Percentiles rank a stretch among this genome's conserved stretches.
Evolutionary conservation across 1,140 invertebrate genomes (phyloP).

Genomic region (Dolichoris vasculosae): DNA sequence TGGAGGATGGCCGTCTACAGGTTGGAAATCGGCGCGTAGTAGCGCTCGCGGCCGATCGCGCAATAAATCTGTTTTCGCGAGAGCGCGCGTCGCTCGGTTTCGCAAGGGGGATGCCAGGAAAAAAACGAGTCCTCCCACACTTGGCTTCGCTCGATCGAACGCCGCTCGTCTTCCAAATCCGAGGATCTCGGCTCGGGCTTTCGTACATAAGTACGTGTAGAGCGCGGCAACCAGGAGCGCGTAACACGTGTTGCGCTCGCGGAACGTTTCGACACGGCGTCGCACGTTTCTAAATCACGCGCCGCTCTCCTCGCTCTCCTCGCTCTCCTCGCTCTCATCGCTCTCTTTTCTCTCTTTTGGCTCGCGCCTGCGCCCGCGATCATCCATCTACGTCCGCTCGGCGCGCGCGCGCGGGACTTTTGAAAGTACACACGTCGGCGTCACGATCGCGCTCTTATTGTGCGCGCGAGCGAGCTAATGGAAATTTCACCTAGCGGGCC

Average conservation of each 20-base stretch:
- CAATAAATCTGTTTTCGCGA: slow-evolving; percentile 32
- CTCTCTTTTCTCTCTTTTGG: background rate
- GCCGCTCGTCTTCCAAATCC: background rate
- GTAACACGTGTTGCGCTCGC: background rate
- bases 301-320: background rate
- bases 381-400: slow-evolving; percentile 1
- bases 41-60: background rate
- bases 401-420: background rate
- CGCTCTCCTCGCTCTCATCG: background rate
- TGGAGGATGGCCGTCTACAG: background rate
- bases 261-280: background rate
- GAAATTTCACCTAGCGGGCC: background rate
- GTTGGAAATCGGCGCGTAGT: background rate
- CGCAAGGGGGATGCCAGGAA: background rate
- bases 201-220: background rate
- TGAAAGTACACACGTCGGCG: background rate
- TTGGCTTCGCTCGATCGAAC: too few relatives aligned
- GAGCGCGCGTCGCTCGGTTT: background rate
- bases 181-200: background rate
- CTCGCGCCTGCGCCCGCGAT: background rate
- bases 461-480: background rate
- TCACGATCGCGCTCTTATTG: slow-evolving; percentile 4
- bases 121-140: slow-evolving; percentile 6
- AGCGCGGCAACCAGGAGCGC: background rate
- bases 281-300: slow-evolving; percentile 26